A percentile compares a stretch with the other conserved stretches of the same genome.
These are phyloP conservation scores for Phyto melanocephala DNA, from an alignment of 2,888 invertebrate genomes.

Conservation along the genomic window DNA sequence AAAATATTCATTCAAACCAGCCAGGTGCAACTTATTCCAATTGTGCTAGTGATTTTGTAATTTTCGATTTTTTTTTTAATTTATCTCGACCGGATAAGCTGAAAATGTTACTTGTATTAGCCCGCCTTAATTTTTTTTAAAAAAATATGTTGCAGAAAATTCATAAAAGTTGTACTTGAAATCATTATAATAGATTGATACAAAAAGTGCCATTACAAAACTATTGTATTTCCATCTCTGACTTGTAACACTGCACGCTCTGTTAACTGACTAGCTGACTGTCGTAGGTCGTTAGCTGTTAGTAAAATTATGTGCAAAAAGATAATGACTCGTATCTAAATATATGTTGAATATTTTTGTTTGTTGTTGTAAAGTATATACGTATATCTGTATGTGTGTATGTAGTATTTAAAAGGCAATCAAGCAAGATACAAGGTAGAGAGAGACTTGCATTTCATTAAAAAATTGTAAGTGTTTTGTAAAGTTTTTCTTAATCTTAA, in stretches of 20 bases:
- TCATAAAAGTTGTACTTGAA: too few relatives aligned
- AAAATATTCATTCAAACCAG: too few relatives aligned
- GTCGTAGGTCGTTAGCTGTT: conserved; percentile 49
- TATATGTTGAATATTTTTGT: conserved; percentile 1
- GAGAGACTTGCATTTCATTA: conserved; percentile 29
- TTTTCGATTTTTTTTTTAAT: too few relatives aligned
- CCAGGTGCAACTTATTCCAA: too few relatives aligned
- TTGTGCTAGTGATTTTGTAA: too few relatives aligned
- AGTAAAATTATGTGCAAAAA: background rate
- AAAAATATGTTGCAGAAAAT: too few relatives aligned
- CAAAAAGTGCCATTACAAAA: too few relatives aligned
- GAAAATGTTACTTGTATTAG: too few relatives aligned
- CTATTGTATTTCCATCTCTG: background rate
- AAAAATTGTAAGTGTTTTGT: background rate
- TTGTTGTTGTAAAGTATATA: conserved; percentile 16
- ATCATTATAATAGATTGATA: too few relatives aligned
- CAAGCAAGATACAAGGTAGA: conserved; percentile 36
- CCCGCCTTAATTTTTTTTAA: too few relatives aligned
- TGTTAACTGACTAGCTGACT: background rate
- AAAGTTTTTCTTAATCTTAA: background rate
- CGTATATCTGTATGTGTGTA: too few relatives aligned
- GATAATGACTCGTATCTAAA: background rate
- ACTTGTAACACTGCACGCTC: background rate
- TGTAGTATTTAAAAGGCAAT: conserved; percentile 10
- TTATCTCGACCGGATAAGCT: too few relatives aligned